These are phyloP conservation scores for Sakesphorus luctuosus DNA, from an alignment of 2,113 vertebrate genomes.

Conservation along the genomic window DNA sequence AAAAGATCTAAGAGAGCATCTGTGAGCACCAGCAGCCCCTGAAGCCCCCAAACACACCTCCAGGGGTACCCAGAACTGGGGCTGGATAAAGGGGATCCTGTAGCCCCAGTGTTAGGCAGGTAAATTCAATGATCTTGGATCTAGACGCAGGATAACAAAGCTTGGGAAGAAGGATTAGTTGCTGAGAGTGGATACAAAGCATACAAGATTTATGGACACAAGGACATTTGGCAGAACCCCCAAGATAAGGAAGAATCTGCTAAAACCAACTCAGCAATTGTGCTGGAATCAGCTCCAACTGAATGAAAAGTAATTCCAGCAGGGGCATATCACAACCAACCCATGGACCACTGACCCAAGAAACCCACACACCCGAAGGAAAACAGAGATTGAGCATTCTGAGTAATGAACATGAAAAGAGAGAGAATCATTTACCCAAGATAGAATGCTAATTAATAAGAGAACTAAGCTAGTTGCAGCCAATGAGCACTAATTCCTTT, in stretches of 20 bases:
- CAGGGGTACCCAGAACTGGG: neutral
- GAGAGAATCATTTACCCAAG: neutral
- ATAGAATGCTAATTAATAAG: neutral
- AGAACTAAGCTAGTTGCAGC: neutral
- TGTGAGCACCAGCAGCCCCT: neutral
- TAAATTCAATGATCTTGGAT: fast-evolving
- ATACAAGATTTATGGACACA: neutral
- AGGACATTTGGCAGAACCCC: neutral
- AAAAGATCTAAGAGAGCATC: neutral
- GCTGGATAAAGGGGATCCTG: neutral
- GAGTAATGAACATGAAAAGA: neutral
- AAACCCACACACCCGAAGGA: neutral
- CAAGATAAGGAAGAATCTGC: neutral
- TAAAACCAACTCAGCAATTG: neutral
- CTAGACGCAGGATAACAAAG: neutral
- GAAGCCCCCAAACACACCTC: fast-evolving
- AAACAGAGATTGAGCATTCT: fast-evolving
- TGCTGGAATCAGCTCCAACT: too few relatives aligned
- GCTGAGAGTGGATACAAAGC: fast-evolving
- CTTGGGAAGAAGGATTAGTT: neutral
- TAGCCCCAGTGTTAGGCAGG: neutral
- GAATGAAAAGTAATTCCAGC: neutral
- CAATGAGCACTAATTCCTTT: neutral
- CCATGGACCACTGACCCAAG: neutral
- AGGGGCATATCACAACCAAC: fast-evolving